Base-by-base conservation (phyloP, 2,113 vertebrate genomes). In the Burhinus bistriatus region DNA sequence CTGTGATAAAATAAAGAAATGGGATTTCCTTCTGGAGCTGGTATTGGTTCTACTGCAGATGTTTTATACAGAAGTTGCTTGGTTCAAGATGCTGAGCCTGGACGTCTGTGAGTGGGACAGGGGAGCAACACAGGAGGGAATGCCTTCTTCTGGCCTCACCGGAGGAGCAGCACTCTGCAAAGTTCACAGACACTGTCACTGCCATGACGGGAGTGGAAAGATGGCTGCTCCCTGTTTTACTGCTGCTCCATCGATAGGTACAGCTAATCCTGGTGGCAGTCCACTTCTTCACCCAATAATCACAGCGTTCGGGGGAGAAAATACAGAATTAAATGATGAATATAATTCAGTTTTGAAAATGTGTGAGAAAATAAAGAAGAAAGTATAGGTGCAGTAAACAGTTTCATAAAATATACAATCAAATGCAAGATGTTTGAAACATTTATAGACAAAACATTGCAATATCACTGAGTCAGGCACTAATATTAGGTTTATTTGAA, bases 161-260 rank as follows among this genome's bases (percentile, higher is more conserved):
- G 6, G 9, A 49, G 20, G 23, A 59, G 13, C 17, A 64, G 3
- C 1, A 2, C 14, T 18, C n/a, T 79, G 32, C 40, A n/a, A 84
- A 91, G n/a, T 9, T 21, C 34, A 32, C n/a, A 11, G 26, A 30
- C 42, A 29, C 17, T 45, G 64, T 26, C 64, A 19, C 21, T 72
- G 69, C 34, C 4, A 0, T 14, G 18, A 6, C 15, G 19, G 64
- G 29, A 68, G 18, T 1, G 26, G 47, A 58, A 72, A 40, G 20
- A 26, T 0, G 0, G 6, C 38, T 92, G 27, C 42, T 72, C 4
- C 0, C 18, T 69, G 14, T 30, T 81, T 45, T 32, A 11, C 40
- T 52, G 38, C 3, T 47, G 19, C 38, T 87, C 20, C 47, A 36
- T 32, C 4, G 3, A 17, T 9, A 58, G 16, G 6, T 34, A 19